Percentiles rank a stretch among this genome's conserved stretches.
phyloP scores from a whole-genome alignment of 2,888 invertebrate genomes.

The Griposia aprilina region DNA sequence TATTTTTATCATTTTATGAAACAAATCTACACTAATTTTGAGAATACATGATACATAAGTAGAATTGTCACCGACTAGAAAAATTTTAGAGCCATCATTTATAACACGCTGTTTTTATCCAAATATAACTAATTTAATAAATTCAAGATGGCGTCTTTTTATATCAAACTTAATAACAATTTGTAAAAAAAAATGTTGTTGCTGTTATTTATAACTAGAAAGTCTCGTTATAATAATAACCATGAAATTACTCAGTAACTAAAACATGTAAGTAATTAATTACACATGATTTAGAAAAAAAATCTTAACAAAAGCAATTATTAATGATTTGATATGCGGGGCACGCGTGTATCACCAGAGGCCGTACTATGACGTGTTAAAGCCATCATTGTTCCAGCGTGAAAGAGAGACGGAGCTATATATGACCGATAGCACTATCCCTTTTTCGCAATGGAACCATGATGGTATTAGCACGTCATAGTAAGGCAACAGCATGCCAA shows the following conservation, averaged over 20 bases:
- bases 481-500: too few relatives aligned
- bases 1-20: background rate
- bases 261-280: background rate
- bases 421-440: too few relatives aligned
- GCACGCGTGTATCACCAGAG: background rate
- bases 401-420: too few relatives aligned
- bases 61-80: background rate
- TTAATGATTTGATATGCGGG: background rate
- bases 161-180: background rate
- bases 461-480: too few relatives aligned
- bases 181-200: background rate
- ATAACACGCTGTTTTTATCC: background rate
- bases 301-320: background rate
- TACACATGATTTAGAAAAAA: too few relatives aligned
- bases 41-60: background rate
- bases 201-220: background rate
- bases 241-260: conserved; percentile 15
- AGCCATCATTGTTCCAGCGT: too few relatives aligned
- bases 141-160: background rate
- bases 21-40: background rate
- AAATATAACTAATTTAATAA: background rate
- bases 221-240: background rate
- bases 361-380: too few relatives aligned
- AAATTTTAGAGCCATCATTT: background rate
- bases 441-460: too few relatives aligned